Percentiles rank a stretch among this genome's conserved stretches.
These are phyloP conservation scores for Pelobates cultripes DNA, from an alignment of 2,797 vertebrate genomes.

Conservation along the genomic window DNA sequence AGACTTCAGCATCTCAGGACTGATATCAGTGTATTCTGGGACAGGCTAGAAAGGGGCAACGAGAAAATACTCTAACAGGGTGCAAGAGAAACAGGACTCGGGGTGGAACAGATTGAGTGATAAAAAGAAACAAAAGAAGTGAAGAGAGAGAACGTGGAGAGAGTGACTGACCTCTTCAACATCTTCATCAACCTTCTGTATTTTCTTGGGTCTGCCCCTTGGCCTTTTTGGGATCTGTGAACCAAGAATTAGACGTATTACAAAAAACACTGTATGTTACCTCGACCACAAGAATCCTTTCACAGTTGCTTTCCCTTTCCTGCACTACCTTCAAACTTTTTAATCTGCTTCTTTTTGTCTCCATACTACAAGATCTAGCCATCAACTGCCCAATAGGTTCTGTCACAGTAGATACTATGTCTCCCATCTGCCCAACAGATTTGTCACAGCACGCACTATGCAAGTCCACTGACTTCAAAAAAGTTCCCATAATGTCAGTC, in stretches of 20 bases:
- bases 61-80: neutral
- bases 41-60: neutral
- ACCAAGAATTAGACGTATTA: neutral
- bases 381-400: no score
- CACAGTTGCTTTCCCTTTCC: neutral
- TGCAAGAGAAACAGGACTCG: neutral
- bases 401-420: no score
- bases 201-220: constrained; percentile 23
- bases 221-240: neutral
- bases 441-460: no score
- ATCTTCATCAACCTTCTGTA: no score
- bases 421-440: no score
- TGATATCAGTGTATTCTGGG: neutral
- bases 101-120: neutral
- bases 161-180: neutral
- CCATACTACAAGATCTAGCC: neutral
- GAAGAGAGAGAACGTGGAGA: no score
- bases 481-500: no score
- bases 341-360: neutral
- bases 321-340: neutral
- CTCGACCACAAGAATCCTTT: neutral
- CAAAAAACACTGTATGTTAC: neutral
- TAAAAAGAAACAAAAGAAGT: neutral
- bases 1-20: no score
- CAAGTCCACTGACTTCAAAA: no score